Conservation (phyloP, 2,888 invertebrate genomes). For the Ferrisia virgata region DNA sequence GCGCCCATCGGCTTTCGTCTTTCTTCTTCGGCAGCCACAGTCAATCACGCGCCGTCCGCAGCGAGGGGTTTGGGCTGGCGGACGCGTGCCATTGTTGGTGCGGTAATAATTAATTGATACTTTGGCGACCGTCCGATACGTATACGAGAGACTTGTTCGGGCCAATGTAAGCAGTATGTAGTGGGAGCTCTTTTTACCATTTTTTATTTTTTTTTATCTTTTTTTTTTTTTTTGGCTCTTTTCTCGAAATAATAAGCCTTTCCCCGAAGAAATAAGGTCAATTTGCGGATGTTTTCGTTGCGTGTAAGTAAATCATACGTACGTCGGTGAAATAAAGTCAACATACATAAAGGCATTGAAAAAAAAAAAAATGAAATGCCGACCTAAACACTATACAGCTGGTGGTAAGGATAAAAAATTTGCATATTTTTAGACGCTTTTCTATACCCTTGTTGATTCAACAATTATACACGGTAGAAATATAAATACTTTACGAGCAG, state of each 20-base stretch:
- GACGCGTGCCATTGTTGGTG: slow-evolving; percentile 15
- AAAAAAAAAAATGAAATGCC: not conserved
- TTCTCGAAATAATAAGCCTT: not conserved
- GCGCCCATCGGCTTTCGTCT: not conserved
- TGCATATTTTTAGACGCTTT: not conserved
- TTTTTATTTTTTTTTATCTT: not conserved
- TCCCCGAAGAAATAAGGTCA: not conserved
- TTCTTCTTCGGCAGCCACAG: not conserved
- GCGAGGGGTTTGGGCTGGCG: not conserved
- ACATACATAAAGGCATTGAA: no score
- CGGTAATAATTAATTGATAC: slow-evolving; percentile 30
- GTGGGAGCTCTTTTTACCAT: no score
- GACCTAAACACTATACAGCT: not conserved
- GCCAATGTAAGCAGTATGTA: no score
- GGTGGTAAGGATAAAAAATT: no score
- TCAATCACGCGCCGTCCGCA: not conserved
- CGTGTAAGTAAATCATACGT: no score
- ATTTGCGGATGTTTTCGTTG: not conserved
- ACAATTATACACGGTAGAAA: not conserved
- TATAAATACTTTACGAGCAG: not conserved
- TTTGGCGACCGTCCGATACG: not conserved
- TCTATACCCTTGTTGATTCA: not conserved
- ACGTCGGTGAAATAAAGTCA: no score
- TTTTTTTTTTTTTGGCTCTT: not conserved
- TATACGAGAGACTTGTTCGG: not conserved